Evolutionary conservation across 1,140 invertebrate species (phyloP), one percentile per base, ranked within the genome.

Genomic region (Lepidurus packardi): DNA sequence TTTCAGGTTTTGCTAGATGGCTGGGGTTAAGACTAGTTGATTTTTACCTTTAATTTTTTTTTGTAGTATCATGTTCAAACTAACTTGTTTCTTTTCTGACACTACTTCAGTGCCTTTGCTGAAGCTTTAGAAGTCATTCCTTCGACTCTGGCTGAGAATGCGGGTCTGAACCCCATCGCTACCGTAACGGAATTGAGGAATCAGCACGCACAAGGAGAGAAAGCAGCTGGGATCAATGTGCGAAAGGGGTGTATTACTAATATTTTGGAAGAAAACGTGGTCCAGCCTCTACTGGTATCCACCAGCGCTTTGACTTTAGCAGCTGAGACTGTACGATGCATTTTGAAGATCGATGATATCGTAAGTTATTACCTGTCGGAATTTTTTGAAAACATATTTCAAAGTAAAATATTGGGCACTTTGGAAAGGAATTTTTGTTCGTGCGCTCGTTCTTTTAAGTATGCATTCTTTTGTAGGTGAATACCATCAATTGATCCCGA

Each of bases 261-360:
- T 86, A 99, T 99, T 84, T 86, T 95, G 24, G 94, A 97, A 78
- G 98, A 99, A 86, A 96, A 97, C 87, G 98, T 99, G 74, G 90
- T 99, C 65, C 98, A 99, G 85, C 98, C 98, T 10, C 87, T 99
- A 79, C 88, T 99, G 81, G 98, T 99, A 21, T 95, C 95, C 25
- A 92, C 91, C 8, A 97, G 94, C 82, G 95, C 97, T 34, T 92
- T 99, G 78, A 96, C 91, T 78, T 89, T 99, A 79, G 93, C 98
- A 80, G 92, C 97, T 0, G 98, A 99, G 88, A 98, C 96, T 77
- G 96, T 99, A 77, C 90, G 97, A 78, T 95, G 94, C 81, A 98
- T 99, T 86, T 88, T 99, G 79, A 99, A 99, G 87, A 99, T 99
- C 83, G 98, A 99, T 87, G 98, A 99, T 87, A 98, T 99, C 86